phyloP scores from a whole-genome alignment of 2,113 vertebrate genomes.

The Xiphorhynchus elegans region DNA sequence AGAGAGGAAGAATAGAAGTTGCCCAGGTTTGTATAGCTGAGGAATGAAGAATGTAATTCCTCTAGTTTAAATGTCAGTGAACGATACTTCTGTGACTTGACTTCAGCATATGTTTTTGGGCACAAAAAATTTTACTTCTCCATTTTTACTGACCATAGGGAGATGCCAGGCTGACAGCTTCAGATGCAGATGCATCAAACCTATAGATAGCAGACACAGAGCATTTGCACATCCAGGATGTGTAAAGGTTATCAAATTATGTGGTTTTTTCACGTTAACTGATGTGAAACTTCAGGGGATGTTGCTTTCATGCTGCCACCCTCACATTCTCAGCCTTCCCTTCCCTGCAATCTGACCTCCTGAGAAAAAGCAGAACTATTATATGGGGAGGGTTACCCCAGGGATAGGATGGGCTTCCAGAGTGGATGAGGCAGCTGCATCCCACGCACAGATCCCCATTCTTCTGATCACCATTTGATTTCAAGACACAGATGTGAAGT shows the following conservation, averaged over 20 bases:
- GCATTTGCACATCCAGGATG: fast-evolving
- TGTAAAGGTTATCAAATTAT: background rate
- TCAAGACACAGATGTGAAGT: background rate
- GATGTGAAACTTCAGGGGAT: background rate
- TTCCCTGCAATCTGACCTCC: background rate
- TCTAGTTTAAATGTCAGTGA: background rate
- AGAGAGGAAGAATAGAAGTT: background rate
- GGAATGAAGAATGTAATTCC: background rate
- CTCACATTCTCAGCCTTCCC: background rate
- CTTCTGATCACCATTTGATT: background rate
- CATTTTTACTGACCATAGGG: background rate
- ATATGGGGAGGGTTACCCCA: fast-evolving
- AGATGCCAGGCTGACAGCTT: background rate
- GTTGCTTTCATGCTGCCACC: background rate
- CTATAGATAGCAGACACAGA: background rate
- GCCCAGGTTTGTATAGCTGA: background rate
- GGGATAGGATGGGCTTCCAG: background rate
- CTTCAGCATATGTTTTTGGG: background rate
- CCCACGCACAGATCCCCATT: background rate
- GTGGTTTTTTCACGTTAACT: background rate
- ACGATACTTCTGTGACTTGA: background rate
- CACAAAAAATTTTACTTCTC: background rate
- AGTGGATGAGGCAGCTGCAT: background rate
- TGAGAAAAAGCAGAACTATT: background rate
- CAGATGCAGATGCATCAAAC: background rate